Evolutionary conservation across 1,140 invertebrate species (phyloP).

Genomic region (Samia ricini): DNA sequence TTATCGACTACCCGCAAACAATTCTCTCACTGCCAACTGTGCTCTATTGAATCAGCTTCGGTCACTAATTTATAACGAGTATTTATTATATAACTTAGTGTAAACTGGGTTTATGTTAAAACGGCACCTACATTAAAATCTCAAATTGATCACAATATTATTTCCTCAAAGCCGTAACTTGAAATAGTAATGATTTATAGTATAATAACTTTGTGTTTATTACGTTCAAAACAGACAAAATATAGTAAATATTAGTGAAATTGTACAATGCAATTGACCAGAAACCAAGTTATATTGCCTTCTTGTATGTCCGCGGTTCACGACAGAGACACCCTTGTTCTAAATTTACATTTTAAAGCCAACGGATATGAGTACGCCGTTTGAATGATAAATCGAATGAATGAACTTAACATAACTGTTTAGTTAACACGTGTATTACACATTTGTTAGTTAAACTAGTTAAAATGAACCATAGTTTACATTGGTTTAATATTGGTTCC

Average conservation of each 20-base stretch:
- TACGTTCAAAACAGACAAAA: constrained; percentile 12
- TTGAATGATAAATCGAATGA: background rate
- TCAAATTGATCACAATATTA: constrained; percentile 11
- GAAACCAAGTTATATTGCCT: constrained; percentile 8
- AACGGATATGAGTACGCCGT: background rate
- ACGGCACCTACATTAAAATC: background rate
- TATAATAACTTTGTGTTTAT: background rate
- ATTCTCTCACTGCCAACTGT: constrained; percentile 22
- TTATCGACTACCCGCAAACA: constrained; percentile 37
- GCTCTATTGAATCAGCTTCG: constrained; percentile 25
- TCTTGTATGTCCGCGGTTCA: background rate
- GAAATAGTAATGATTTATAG: constrained; percentile 13
- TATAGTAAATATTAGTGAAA: constrained; percentile 13
- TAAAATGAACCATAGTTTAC: background rate
- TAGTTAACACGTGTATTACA: background rate
- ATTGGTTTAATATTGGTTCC: too few species aligned
- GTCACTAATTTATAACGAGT: constrained; percentile 21
- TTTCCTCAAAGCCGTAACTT: constrained; percentile 15
- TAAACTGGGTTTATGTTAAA: constrained; percentile 8
- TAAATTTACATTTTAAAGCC: constrained; percentile 1
- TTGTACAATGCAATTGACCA: constrained; percentile 17
- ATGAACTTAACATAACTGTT: background rate
- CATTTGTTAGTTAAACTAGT: background rate
- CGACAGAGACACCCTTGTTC: background rate
- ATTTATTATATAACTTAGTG: constrained; percentile 17